Percentiles rank a stretch among this genome's conserved stretches.
phyloP scores from a whole-genome alignment of 2,888 invertebrate genomes.

The Scelioninae gen. 2 region DNA sequence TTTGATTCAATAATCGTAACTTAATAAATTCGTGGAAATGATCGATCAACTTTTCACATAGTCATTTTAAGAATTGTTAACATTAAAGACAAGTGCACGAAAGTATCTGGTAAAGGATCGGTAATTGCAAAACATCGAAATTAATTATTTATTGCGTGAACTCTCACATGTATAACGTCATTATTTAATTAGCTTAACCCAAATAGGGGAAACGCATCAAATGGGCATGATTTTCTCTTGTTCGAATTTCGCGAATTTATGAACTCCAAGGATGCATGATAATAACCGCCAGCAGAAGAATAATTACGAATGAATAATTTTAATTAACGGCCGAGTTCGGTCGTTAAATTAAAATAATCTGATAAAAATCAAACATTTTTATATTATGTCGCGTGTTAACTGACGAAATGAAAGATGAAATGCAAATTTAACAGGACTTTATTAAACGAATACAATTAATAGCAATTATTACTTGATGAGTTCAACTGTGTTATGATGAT shows the following conservation, averaged over 20 bases:
- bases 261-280: slow-evolving; percentile 18
- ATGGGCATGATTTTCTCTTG: slow-evolving; percentile 12
- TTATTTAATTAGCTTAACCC: slow-evolving; percentile 11
- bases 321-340: slow-evolving; percentile 11
- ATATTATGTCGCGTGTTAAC: slow-evolving; percentile 16
- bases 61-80: too few species aligned
- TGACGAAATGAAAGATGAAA: slow-evolving; percentile 13
- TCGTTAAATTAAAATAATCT: slow-evolving; percentile 21
- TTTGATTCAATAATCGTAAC: too few species aligned
- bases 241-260: slow-evolving; percentile 19
- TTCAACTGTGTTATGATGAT: slow-evolving; percentile 2
- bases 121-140: too few species aligned
- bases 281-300: slow-evolving; percentile 9
- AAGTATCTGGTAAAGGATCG: too few species aligned
- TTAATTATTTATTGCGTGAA: too few species aligned
- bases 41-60: too few species aligned
- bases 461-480: slow-evolving; percentile 22
- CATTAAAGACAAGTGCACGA: too few species aligned
- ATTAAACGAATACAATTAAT: slow-evolving; percentile 39
- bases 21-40: too few species aligned
- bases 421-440: slow-evolving; percentile 37
- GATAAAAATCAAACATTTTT: slow-evolving; percentile 47
- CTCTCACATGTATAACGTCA: too few species aligned
- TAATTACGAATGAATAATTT: too few species aligned
- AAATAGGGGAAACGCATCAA: slow-evolving; percentile 16